Evolutionary conservation across 2,888 invertebrate species (phyloP).

Genomic region (Thecophora atra): DNA sequence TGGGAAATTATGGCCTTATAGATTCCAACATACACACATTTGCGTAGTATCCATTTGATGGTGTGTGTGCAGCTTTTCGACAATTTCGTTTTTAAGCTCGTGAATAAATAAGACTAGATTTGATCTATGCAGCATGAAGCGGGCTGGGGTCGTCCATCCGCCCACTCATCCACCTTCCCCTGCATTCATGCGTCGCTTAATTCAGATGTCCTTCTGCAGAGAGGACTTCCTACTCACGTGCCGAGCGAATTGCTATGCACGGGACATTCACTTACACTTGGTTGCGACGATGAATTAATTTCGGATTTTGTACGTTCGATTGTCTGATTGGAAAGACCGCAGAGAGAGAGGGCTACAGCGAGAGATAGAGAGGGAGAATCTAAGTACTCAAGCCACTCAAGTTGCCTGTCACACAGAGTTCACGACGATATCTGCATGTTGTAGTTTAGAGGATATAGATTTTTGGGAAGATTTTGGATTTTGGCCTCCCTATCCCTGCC

Average conservation of each 20-base stretch:
- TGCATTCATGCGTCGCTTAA: neutral
- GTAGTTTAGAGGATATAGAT: neutral
- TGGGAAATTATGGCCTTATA: too few species aligned
- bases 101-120: too few species aligned
- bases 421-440: neutral
- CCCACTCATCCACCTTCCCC: neutral
- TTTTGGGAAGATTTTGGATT: neutral
- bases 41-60: too few species aligned
- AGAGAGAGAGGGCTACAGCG: neutral
- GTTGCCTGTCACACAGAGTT: too few species aligned
- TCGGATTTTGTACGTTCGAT: conserved; percentile 24
- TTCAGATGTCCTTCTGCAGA: neutral
- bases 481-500: neutral
- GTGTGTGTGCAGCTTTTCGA: too few species aligned
- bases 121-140: too few species aligned
- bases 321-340: conserved; percentile 17
- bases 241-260: conserved; percentile 24
- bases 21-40: too few species aligned
- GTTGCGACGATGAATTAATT: conserved; percentile 27
- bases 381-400: too few species aligned
- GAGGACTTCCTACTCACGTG: neutral
- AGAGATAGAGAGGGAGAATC: too few species aligned
- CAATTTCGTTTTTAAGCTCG: too few species aligned
- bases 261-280: conserved; percentile 32
- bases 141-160: too few species aligned